Percentiles rank a stretch among this genome's conserved stretches.
Conservation (phyloP, 2,113 vertebrate genomes). For the Leucopsar rothschildi region DNA sequence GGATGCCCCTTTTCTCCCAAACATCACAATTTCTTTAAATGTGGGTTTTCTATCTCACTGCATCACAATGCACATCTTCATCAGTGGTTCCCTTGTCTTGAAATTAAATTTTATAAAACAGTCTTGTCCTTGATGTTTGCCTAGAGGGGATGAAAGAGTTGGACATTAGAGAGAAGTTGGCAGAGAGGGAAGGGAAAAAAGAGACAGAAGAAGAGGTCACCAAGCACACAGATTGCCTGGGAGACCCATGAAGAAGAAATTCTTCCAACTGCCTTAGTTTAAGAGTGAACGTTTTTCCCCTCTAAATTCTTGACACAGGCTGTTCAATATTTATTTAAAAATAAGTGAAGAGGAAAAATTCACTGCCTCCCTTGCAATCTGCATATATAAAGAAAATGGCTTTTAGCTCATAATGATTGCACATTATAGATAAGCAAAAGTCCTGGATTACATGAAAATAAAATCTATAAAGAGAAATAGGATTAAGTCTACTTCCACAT, state of each 20-base stretch:
- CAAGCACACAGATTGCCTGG: background rate
- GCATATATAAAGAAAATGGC: slow-evolving; percentile 14
- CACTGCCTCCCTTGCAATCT: background rate
- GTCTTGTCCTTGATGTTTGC: background rate
- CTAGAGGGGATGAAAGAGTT: background rate
- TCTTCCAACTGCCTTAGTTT: background rate
- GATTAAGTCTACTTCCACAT: background rate
- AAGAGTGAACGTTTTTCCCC: background rate
- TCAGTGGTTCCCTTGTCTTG: background rate
- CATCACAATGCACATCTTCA: background rate
- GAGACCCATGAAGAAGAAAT: background rate
- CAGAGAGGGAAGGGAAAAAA: background rate
- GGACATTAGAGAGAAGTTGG: background rate
- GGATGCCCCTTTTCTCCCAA: background rate
- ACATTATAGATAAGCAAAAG: background rate
- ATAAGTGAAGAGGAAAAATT: slow-evolving; percentile 22
- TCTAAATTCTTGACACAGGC: slow-evolving; percentile 16
- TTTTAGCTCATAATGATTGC: background rate
- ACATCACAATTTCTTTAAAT: accelerated
- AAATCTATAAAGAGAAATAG: background rate
- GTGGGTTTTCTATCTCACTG: background rate
- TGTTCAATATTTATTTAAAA: slow-evolving; percentile 42
- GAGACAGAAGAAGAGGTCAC: background rate
- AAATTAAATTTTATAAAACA: background rate
- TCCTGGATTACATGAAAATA: background rate